Percentiles rank a stretch among this genome's conserved stretches.
These are phyloP conservation scores for Pseudopodoces humilis DNA, from an alignment of 2,113 vertebrate genomes.

Conservation along the genomic window DNA sequence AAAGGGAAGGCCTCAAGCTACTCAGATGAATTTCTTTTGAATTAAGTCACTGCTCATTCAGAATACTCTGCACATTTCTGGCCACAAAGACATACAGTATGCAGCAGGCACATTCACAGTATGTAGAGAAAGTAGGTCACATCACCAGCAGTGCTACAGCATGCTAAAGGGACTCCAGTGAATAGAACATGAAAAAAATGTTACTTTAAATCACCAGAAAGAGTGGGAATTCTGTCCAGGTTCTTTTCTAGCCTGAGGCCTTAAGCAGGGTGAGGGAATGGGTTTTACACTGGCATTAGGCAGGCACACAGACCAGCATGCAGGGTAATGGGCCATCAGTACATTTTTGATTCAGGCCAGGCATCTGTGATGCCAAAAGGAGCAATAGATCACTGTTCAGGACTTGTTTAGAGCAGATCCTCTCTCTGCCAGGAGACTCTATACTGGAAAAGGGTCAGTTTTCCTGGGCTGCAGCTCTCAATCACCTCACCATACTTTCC, in stretches of 20 bases:
- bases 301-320: background rate
- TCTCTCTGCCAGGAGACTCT: background rate
- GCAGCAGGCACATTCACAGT: slow-evolving; percentile 29
- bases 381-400: slow-evolving; percentile 6
- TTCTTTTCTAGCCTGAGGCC: slow-evolving; percentile 1
- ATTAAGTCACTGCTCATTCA: slow-evolving; percentile 45
- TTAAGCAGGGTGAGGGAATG: slow-evolving; percentile 8
- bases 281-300: slow-evolving; percentile 1
- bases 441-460: background rate
- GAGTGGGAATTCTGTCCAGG: slow-evolving; percentile 21
- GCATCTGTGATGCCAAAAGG: background rate
- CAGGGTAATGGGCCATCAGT: background rate
- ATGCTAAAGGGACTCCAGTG: background rate
- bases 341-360: slow-evolving; percentile 6
- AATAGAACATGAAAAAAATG: slow-evolving; percentile 17
- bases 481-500: background rate
- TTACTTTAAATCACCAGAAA: slow-evolving; percentile 29
- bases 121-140: slow-evolving; percentile 52
- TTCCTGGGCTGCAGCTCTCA: background rate
- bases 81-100: slow-evolving; percentile 42
- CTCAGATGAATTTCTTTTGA: slow-evolving; percentile 39
- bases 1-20: slow-evolving; percentile 37
- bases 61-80: slow-evolving; percentile 51
- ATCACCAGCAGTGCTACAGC: background rate
- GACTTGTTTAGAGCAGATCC: background rate